Evolutionary conservation across 1,140 invertebrate species (phyloP).

Genomic region (Oscheius sp.): DNA sequence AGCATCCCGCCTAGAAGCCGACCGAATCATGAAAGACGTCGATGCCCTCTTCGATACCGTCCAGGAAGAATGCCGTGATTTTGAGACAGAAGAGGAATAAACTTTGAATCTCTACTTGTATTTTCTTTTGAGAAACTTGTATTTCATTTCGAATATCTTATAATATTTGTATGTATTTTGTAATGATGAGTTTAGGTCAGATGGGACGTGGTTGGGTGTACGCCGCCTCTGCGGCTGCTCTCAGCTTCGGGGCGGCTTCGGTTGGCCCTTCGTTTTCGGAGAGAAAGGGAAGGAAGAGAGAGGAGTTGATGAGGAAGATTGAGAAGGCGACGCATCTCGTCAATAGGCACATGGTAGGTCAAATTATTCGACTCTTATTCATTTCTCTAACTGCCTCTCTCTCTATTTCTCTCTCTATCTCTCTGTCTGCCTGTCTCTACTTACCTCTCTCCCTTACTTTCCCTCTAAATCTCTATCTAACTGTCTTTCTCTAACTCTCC

Average conservation of each 20-base stretch:
- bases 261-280: background rate
- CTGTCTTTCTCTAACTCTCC: too few relatives aligned
- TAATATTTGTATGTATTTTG: background rate
- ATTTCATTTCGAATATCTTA: background rate
- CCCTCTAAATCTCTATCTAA: too few relatives aligned
- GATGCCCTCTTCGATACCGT: background rate
- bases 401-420: too few relatives aligned
- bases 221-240: background rate
- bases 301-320: background rate
- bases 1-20: background rate
- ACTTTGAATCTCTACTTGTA: too few relatives aligned
- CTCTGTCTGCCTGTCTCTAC: too few relatives aligned
- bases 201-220: background rate
- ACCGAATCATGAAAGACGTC: background rate
- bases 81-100: too few relatives aligned
- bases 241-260: background rate
- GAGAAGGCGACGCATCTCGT: constrained; percentile 2
- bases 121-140: too few relatives aligned
- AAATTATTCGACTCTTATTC: too few relatives aligned
- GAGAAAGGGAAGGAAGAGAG: background rate
- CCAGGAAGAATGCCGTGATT: background rate
- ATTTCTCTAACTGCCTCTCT: too few relatives aligned
- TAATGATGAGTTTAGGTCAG: background rate
- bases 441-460: too few relatives aligned
- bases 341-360: constrained; percentile 15